phyloP scores from a whole-genome alignment of 64 coral and sea anemone species.

The Porites australiensis region DNA sequence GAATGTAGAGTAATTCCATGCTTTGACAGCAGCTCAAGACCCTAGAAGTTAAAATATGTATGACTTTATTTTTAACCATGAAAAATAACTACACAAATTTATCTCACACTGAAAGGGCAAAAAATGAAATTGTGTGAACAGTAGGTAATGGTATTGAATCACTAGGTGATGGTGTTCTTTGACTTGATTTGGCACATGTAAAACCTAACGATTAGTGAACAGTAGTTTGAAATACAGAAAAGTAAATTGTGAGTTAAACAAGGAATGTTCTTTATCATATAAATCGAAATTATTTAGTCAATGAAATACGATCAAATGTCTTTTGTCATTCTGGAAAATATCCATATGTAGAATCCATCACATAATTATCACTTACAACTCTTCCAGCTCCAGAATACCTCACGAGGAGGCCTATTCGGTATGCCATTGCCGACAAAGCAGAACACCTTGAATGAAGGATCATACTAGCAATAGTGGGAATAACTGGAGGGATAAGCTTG shows the following conservation, averaged over 20 bases:
- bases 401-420: constrained; percentile 51
- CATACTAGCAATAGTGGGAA: constrained; percentile 44
- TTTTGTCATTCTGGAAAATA: constrained; percentile 8
- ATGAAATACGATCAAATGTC: not conserved
- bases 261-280: constrained; percentile 4
- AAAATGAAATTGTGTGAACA: constrained; percentile 2
- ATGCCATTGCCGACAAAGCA: constrained; percentile 50
- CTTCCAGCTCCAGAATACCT: constrained; percentile 58
- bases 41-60: constrained; percentile 34
- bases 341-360: constrained; percentile 12
- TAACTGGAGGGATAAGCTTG: constrained; percentile 17
- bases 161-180: not conserved
- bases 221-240: not conserved
- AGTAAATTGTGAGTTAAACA: constrained; percentile 2
- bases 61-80: not conserved
- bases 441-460: constrained; percentile 37
- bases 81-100: constrained; percentile 4
- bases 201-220: constrained; percentile 6
- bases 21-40: constrained; percentile 35
- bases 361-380: constrained; percentile 38
- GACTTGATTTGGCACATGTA: constrained; percentile 20
- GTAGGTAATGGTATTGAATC: constrained; percentile 14
- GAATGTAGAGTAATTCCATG: constrained; percentile 36
- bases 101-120: not conserved
- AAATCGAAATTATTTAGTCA: constrained; percentile 13